phyloP scores from a whole-genome alignment of 2,113 vertebrate genomes.

The Sylvilagus bachmani region DNA sequence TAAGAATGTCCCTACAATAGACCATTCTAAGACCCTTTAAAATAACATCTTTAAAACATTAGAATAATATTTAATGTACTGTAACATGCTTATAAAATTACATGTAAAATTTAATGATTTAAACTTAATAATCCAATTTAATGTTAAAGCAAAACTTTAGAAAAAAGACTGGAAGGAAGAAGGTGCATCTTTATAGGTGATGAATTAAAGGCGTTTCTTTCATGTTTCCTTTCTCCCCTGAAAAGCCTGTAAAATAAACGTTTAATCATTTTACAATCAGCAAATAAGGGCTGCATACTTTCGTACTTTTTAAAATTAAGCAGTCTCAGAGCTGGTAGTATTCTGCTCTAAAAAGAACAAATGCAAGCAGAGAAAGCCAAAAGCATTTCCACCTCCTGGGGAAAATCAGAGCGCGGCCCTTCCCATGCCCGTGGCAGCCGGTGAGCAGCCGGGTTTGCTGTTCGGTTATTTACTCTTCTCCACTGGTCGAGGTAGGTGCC shows the following conservation, averaged over 20 bases:
- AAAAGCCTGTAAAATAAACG: slow-evolving; percentile 27
- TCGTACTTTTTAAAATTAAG: not conserved
- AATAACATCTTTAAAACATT: slow-evolving; percentile 1
- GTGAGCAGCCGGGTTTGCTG: not conserved
- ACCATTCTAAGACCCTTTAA: not conserved
- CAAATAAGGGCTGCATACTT: not conserved
- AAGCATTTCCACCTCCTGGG: not conserved
- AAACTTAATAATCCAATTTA: not conserved
- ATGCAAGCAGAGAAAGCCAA: not conserved
- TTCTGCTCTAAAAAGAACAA: not conserved
- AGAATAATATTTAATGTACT: slow-evolving; percentile 7
- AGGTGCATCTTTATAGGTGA: not conserved
- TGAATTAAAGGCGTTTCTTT: slow-evolving; percentile 40
- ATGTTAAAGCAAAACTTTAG: slow-evolving; percentile 50
- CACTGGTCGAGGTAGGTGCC: not conserved
- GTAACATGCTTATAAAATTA: slow-evolving; percentile 34
- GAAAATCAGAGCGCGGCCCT: not conserved
- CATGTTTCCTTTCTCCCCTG: not conserved
- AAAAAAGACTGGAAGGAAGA: slow-evolving; percentile 34
- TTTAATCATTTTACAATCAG: not conserved
- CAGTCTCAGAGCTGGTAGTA: not conserved
- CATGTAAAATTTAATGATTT: not conserved
- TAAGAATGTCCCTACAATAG: not conserved
- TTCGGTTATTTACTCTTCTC: not conserved
- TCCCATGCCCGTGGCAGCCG: not conserved